Percentiles rank a stretch among this genome's conserved stretches.
Conservation (phyloP, 2,888 invertebrate genomes). For the Amblyjoppa fuscipennis region DNA sequence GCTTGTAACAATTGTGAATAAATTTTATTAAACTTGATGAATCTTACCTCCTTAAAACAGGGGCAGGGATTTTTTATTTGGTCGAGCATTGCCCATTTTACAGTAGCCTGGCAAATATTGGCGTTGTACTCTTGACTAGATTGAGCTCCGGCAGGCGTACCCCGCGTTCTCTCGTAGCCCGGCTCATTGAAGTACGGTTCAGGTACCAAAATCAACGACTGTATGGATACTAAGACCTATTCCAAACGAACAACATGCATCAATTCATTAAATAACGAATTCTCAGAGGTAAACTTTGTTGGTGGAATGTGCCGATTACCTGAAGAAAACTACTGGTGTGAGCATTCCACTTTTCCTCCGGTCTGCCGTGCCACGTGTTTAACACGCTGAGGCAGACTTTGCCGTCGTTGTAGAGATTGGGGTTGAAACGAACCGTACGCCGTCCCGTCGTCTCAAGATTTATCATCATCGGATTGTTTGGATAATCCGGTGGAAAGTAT, state of each 20-base stretch:
- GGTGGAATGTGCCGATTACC: conserved; percentile 80
- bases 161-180: conserved; percentile 95
- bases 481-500: conserved; percentile 94
- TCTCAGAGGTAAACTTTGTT: background rate
- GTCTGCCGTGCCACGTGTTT: conserved; percentile 98
- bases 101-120: conserved; percentile 97
- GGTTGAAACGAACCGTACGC: conserved; percentile 96
- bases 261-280: background rate
- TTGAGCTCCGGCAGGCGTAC: conserved; percentile 94
- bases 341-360: conserved; percentile 99
- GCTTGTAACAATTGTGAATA: background rate
- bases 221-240: conserved; percentile 96
- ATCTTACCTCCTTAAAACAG: conserved; percentile 94
- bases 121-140: conserved; percentile 97
- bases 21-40: background rate
- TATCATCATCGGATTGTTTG: conserved; percentile 92
- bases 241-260: conserved; percentile 35
- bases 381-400: conserved; percentile 97
- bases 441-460: conserved; percentile 84
- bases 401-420: conserved; percentile 97
- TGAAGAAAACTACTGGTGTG: conserved; percentile 97
- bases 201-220: conserved; percentile 95
- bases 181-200: conserved; percentile 98
- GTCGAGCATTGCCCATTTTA: conserved; percentile 98
- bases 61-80: conserved; percentile 95